These are phyloP conservation scores for Lasioglossum vierecki DNA, from an alignment of 2,888 invertebrate species.

Conservation along the genomic window DNA sequence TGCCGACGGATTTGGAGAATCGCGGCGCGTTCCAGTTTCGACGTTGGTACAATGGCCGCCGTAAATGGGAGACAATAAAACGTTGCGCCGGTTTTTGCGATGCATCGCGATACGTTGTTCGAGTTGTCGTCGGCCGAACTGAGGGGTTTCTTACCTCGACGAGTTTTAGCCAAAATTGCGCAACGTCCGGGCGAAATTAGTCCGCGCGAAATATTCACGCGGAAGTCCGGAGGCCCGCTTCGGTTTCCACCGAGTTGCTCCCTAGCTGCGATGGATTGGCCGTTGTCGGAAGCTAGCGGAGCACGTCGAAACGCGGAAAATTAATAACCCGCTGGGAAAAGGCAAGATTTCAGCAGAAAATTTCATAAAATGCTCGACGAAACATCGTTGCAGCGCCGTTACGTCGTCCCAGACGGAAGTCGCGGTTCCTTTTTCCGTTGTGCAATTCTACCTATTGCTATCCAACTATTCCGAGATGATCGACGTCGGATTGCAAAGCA, in stretches of 20 bases:
- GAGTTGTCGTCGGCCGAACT: neutral
- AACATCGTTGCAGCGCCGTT: constrained; percentile 27
- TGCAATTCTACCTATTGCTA: constrained; percentile 26
- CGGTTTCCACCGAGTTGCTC: neutral
- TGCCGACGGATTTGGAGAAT: neutral
- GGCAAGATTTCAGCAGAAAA: constrained; percentile 35
- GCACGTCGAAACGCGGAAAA: constrained; percentile 13
- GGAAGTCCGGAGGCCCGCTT: neutral
- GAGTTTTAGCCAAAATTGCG: constrained; percentile 9
- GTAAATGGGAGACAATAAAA: constrained; percentile 29
- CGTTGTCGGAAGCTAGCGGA: constrained; percentile 8
- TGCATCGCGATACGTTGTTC: constrained; percentile 7
- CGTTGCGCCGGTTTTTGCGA: constrained; percentile 2
- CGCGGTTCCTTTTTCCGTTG: constrained; percentile 42
- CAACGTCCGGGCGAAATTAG: neutral
- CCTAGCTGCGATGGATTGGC: neutral
- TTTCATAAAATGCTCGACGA: constrained; percentile 36
- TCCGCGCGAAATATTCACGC: neutral
- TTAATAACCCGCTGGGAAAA: neutral
- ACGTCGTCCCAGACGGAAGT: constrained; percentile 46
- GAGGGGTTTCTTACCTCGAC: neutral
- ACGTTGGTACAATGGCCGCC: neutral
- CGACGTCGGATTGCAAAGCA: constrained; percentile 3
- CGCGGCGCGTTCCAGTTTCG: constrained; percentile 29
- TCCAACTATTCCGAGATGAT: constrained; percentile 28